Percentiles rank a stretch among this genome's conserved stretches.
phyloP scores from a whole-genome alignment of 2,797 vertebrate genomes.

The Melanotaenia nigrans region DNA sequence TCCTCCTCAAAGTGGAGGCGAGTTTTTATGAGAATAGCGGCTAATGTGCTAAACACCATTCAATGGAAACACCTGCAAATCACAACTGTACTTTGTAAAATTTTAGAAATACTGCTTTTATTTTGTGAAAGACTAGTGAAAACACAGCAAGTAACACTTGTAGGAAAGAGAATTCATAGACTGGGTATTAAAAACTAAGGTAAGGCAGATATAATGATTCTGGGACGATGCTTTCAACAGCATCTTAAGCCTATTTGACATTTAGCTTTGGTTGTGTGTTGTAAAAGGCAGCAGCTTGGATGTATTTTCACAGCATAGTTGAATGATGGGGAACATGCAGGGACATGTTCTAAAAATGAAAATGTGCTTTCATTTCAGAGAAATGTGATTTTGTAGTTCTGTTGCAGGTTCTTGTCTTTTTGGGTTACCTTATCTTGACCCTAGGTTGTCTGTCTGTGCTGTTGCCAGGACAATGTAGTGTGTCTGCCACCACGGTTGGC shows the following conservation, averaged over 20 bases:
- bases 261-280: slow-evolving; percentile 1
- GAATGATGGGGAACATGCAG: neutral
- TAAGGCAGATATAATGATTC: neutral
- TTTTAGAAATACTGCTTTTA: too few relatives aligned
- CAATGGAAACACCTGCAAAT: too few relatives aligned
- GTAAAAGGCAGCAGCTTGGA: neutral
- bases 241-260: slow-evolving; percentile 24
- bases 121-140: too few relatives aligned
- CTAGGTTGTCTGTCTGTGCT: slow-evolving; percentile 15
- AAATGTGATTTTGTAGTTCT: neutral
- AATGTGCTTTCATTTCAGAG: slow-evolving; percentile 2
- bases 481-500: slow-evolving; percentile 94
- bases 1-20: too few relatives aligned
- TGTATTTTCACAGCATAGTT: slow-evolving; percentile 5
- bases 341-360: slow-evolving; percentile 7
- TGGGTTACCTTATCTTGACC: slow-evolving; percentile 25
- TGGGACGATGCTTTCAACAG: slow-evolving; percentile 8
- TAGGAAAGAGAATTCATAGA: neutral
- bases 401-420: neutral
- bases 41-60: too few relatives aligned
- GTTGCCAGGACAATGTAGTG: slow-evolving; percentile 92
- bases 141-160: neutral
- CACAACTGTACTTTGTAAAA: too few relatives aligned
- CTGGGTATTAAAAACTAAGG: neutral
- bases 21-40: too few relatives aligned